These are phyloP conservation scores for Escarpia spicata DNA, from an alignment of 2,888 invertebrate species.

Conservation along the genomic window DNA sequence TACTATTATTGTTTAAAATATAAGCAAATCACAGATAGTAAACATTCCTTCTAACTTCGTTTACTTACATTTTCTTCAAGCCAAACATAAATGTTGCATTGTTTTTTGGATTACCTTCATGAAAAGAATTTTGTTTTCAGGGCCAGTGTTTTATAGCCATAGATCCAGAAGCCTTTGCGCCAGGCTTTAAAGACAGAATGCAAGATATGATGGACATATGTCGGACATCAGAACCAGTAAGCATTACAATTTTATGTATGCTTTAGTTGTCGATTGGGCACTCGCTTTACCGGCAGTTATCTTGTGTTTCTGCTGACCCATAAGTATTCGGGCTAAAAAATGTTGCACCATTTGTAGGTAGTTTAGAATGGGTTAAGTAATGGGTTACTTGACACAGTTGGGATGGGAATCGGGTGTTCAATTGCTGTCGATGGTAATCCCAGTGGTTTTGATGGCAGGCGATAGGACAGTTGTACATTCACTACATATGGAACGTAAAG, in stretches of 20 bases:
- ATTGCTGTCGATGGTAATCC: too few species aligned
- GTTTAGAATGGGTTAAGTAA: too few species aligned
- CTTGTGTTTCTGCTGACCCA: background rate
- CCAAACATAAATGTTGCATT: background rate
- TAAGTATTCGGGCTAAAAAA: too few species aligned
- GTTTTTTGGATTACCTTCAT: background rate
- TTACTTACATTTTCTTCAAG: background rate
- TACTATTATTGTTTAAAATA: background rate
- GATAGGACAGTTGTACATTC: too few species aligned
- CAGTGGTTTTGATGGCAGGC: too few species aligned
- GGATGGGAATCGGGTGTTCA: too few species aligned
- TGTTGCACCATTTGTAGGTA: too few species aligned
- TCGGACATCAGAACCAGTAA: conserved; percentile 75
- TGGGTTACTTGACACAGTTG: too few species aligned
- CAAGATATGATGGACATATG: conserved; percentile 76
- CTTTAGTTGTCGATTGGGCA: background rate
- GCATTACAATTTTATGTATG: conserved; percentile 29
- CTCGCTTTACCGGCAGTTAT: background rate
- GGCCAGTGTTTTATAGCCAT: conserved; percentile 91
- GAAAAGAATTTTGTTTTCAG: conserved; percentile 44
- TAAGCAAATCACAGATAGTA: background rate
- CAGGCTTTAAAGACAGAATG: conserved; percentile 81
- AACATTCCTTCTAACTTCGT: background rate
- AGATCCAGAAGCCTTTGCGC: conserved; percentile 83
- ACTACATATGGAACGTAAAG: too few species aligned